These are phyloP conservation scores for Lasaia peninsularis DNA, from an alignment of 1,140 invertebrate species.

Conservation along the genomic window DNA sequence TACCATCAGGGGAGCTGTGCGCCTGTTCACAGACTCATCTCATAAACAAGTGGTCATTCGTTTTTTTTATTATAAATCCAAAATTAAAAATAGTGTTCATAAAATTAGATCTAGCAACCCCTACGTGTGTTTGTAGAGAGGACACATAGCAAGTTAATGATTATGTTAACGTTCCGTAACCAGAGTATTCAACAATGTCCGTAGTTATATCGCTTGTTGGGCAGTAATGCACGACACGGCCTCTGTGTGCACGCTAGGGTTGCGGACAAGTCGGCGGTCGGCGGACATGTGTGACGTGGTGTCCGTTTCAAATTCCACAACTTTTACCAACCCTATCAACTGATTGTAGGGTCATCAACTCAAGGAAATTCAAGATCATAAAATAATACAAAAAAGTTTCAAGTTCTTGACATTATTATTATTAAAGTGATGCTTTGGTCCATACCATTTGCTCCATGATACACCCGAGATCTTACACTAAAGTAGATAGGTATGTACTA, in stretches of 20 bases:
- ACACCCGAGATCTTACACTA: no score
- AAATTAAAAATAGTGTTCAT: neutral
- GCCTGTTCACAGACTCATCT: no score
- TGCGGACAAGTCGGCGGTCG: conserved; percentile 30
- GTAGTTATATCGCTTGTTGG: conserved; percentile 8
- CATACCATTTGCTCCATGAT: no score
- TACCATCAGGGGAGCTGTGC: no score
- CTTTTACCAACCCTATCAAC: neutral
- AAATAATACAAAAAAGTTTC: no score
- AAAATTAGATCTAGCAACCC: neutral
- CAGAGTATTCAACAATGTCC: conserved; percentile 27
- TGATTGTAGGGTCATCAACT: neutral
- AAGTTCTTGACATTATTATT: no score
- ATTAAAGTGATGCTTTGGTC: no score
- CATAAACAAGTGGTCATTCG: no score
- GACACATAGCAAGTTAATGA: conserved; percentile 19
- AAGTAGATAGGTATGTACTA: no score
- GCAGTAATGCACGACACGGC: conserved; percentile 23
- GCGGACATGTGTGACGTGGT: conserved; percentile 24
- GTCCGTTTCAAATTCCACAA: conserved; percentile 21
- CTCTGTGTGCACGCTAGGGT: conserved; percentile 20
- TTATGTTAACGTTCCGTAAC: conserved; percentile 16
- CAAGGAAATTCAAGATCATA: no score
- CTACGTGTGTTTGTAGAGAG: conserved; percentile 7
- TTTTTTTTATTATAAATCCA: neutral